These are phyloP conservation scores for Gallinago undulata DNA, from an alignment of 2,113 vertebrate genomes.

Conservation along the genomic window DNA sequence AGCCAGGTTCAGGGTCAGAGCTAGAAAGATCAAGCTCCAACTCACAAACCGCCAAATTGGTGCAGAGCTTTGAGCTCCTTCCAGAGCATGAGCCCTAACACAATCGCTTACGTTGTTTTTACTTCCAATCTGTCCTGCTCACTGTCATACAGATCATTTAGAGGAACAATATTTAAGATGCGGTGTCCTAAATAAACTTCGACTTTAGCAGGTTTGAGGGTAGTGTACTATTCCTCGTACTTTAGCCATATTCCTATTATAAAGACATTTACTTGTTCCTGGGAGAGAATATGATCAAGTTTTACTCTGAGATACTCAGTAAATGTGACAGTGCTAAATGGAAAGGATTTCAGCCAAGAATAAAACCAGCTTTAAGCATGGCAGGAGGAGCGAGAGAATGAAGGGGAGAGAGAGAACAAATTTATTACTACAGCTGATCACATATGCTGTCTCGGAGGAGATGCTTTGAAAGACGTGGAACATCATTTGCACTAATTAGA, in stretches of 20 bases:
- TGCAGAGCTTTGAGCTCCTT: not conserved
- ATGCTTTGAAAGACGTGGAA: not conserved
- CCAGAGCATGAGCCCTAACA: not conserved
- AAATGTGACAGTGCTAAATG: slow-evolving; percentile 22
- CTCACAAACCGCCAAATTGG: not conserved
- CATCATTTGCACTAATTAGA: slow-evolving; percentile 62
- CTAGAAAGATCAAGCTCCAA: not conserved
- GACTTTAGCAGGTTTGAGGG: not conserved
- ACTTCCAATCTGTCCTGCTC: not conserved
- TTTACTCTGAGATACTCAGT: not conserved
- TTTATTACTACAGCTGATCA: slow-evolving; percentile 24
- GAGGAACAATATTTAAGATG: not conserved
- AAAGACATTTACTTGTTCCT: not conserved
- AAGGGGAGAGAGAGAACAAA: not conserved
- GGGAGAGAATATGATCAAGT: not conserved
- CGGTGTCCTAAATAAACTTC: not conserved
- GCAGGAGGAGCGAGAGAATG: not conserved
- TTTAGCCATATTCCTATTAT: not conserved
- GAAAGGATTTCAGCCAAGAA: not conserved
- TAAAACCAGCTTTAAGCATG: not conserved
- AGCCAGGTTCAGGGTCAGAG: not conserved
- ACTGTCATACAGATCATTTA: not conserved
- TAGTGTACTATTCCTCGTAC: not conserved
- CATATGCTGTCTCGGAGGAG: not conserved
- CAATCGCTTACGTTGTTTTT: fast-evolving